These are phyloP conservation scores for Ochotona princeps DNA, from an alignment of 2,113 vertebrate genomes.

Conservation along the genomic window DNA sequence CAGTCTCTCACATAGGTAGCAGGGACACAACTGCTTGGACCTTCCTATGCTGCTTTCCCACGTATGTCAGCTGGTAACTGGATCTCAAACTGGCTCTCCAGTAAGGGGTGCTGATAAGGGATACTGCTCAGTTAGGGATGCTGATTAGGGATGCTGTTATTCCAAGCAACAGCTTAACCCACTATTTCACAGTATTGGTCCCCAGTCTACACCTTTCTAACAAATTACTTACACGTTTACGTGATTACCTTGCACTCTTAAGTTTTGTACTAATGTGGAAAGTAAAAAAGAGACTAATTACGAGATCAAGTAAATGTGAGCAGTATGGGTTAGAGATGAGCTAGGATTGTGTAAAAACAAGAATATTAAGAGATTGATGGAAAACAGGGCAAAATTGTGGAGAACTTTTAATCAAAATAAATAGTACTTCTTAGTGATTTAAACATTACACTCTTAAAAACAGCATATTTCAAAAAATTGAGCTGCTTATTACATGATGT, in stretches of 20 bases:
- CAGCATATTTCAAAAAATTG: neutral
- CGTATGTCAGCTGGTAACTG: too few relatives aligned
- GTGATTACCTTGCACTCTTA: neutral
- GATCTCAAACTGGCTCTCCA: too few relatives aligned
- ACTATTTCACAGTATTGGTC: too few relatives aligned
- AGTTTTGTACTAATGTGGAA: neutral
- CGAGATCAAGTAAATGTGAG: neutral
- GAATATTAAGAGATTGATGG: neutral
- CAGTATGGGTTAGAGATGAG: neutral
- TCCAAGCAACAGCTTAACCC: too few relatives aligned
- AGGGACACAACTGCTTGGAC: too few relatives aligned
- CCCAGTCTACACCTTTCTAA: too few relatives aligned
- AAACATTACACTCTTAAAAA: neutral
- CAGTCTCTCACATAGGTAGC: too few relatives aligned
- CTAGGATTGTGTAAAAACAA: neutral
- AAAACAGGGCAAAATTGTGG: neutral
- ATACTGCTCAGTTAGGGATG: too few relatives aligned
- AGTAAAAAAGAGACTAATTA: neutral
- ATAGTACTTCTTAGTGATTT: neutral
- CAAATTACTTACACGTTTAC: too few relatives aligned
- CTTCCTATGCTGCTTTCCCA: too few relatives aligned
- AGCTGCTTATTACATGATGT: neutral
- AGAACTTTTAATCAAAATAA: neutral
- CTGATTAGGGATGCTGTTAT: too few relatives aligned
- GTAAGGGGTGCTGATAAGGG: too few relatives aligned